Base-by-base conservation (phyloP, 2,113 vertebrate genomes). In the Kryptolebias marmoratus region DNA sequence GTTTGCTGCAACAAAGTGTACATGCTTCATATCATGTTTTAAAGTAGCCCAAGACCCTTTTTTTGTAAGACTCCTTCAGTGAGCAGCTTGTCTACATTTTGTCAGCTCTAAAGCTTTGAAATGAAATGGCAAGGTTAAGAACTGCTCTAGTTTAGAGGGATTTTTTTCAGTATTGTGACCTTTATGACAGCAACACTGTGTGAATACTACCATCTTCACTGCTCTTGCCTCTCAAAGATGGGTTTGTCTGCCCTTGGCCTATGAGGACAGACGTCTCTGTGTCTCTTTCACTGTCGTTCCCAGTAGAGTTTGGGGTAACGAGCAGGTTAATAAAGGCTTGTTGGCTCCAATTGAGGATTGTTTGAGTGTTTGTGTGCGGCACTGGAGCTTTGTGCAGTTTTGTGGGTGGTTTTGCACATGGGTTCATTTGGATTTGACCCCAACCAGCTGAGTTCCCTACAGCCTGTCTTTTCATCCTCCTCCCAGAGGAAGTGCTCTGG, bases 391-490 rank as follows among this genome's bases (percentile, higher is more conserved):
- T 59, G 42, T 15, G 49, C 31, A 7, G 39, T 56, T 80, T 50
- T 70, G 6, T 73, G 47, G 49, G 36, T 66, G 54, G 57, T 44
- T 63, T 8, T 16, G 31, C 30, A 36, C 52, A 13, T 73, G 49
- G 67, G 64, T 77, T 66, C 11, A n/a, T 16, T 62, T 84, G 64
- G 65, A 54, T 87, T 84, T 85, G 75, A 77, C 80, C 75, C 72
- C 76, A 76, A 83, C 86, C 91, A 93, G 85, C 90, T 92, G 90
- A 84, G 86, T 78, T 73, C 64, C 69, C 76, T 52, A 48, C 82
- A 68, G 82, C 71, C 71, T 71, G 66, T 71, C 59, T 76, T 61
- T 44, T 68, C 72, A 15, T 74, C 49, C 31, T 65, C 54, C 74
- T 86, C 86, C 89, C 88, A 88, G 75, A 44, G 53, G 69, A 79